Evolutionary conservation across 2,888 invertebrate species (phyloP), one percentile per base, ranked within the genome.

Genomic region (Hofmannophila pseudospretella): DNA sequence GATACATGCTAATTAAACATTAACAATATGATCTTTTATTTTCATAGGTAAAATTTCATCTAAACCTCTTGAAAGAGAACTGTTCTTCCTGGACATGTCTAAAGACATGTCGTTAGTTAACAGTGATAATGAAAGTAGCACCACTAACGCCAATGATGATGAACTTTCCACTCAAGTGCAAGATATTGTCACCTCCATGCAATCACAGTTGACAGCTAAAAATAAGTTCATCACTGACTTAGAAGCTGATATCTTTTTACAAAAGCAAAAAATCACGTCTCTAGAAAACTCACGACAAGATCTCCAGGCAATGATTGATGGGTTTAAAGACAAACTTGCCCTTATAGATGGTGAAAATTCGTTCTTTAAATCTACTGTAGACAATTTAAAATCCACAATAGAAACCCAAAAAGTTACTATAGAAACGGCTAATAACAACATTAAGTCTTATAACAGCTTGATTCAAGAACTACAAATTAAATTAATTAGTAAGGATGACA

Each of bases 391-490:
- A 46, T 47, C 45, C 22, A 73, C 74, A 1, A 64, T 85, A 32
- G 58, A 63, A 49, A 56, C 42, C 10, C 81, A 77, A 53, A 71
- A 74, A 46, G 49, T 48, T 39, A 61, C 48, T 39, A 48, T 80
- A 29, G 58, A 65, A 37, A 40, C 51, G 0, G 62, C 68, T 2
- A 61, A 63, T 13, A 58, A 52, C 16, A 76, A 84, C 39, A 70
- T 75, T 22, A 52, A 67, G 29, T 76, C 79, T 0, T 78, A 75
- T 41, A 74, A 67, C 39, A 55, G 45, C 38, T 32, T 68, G 1
- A 74, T 84, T 32, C 60, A 76, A 45, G 76, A 79, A 45, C 48
- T 85, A 19, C 72, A 82, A 56, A 58, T 56, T 7, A 66, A 75
- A 51, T 41, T 81, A 14, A 50, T 46, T 1, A 45, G 61, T 11